Conservation (phyloP, 2,797 vertebrate species). For the Thaleichthys pacificus region DNA sequence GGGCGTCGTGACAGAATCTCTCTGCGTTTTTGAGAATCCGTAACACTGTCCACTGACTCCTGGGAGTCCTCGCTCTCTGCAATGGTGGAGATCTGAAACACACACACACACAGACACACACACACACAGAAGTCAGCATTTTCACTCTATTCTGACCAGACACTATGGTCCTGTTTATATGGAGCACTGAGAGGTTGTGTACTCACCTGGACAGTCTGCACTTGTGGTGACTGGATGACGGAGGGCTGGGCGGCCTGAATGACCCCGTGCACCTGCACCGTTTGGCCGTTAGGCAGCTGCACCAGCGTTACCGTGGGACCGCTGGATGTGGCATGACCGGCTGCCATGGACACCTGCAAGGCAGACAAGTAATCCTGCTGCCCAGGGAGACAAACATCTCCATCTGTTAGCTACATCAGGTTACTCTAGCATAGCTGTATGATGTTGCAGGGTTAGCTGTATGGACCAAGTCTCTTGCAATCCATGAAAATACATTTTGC, state of each 20-base stretch:
- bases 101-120: slow-evolving; percentile 6
- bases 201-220: slow-evolving; percentile 92
- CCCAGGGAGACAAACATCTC: slow-evolving; percentile 14
- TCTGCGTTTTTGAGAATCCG: slow-evolving; percentile 94
- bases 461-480: neutral
- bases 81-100: slow-evolving; percentile 91
- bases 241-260: slow-evolving; percentile 96
- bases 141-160: neutral
- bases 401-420: neutral
- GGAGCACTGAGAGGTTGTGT: neutral
- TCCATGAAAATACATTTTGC: neutral
- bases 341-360: slow-evolving; percentile 64
- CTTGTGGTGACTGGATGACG: slow-evolving; percentile 95
- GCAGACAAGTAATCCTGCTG: slow-evolving; percentile 24
- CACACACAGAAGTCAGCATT: neutral
- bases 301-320: slow-evolving; percentile 92
- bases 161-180: neutral
- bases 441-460: neutral
- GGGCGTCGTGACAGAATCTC: slow-evolving; percentile 95
- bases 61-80: slow-evolving; percentile 98
- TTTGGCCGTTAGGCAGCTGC: slow-evolving; percentile 95
- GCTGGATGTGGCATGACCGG: slow-evolving; percentile 71
- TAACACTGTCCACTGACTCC: slow-evolving; percentile 97
- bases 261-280: slow-evolving; percentile 94
- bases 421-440: neutral